Evolutionary conservation across 30 jellyfish, hydroid and myxozoan species (phyloP).

Genomic region (Rhopilema esculentum): DNA sequence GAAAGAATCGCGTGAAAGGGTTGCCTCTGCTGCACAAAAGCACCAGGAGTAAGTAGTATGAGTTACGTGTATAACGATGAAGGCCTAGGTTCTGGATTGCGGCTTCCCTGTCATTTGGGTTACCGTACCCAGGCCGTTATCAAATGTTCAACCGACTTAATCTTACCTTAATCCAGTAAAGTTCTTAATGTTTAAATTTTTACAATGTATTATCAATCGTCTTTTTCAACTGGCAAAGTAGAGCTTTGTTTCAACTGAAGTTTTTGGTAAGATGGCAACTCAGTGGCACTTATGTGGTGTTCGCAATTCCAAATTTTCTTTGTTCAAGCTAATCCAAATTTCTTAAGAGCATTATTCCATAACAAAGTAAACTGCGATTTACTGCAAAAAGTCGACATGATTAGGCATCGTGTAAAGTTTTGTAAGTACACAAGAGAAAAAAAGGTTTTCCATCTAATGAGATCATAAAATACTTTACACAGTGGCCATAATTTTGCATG

Average conservation of each 20-base stretch:
- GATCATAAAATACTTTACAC: background rate
- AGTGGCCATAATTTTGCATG: slow-evolving; percentile 12
- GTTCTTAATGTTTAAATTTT: background rate
- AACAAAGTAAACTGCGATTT: background rate
- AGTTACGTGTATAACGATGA: background rate
- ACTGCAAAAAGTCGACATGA: background rate
- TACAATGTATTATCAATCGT: too few relatives aligned
- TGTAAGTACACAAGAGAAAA: background rate
- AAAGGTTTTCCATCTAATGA: background rate
- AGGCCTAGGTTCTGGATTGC: background rate
- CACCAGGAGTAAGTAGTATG: slow-evolving; percentile 56
- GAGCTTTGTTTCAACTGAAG: too few relatives aligned
- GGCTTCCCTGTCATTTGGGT: too few relatives aligned
- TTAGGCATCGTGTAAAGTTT: background rate
- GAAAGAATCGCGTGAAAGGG: slow-evolving; percentile 89
- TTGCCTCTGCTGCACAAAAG: slow-evolving; percentile 71
- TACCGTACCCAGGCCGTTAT: too few relatives aligned
- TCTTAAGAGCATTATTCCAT: background rate
- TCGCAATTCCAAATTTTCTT: background rate
- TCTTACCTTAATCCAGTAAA: background rate
- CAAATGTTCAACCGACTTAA: background rate
- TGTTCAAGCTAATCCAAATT: background rate
- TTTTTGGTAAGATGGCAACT: too few relatives aligned
- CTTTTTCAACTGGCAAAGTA: too few relatives aligned
- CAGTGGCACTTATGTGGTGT: too few relatives aligned